Conservation (phyloP, 2,888 invertebrate genomes). For the Hirtodrosophila confusa region DNA sequence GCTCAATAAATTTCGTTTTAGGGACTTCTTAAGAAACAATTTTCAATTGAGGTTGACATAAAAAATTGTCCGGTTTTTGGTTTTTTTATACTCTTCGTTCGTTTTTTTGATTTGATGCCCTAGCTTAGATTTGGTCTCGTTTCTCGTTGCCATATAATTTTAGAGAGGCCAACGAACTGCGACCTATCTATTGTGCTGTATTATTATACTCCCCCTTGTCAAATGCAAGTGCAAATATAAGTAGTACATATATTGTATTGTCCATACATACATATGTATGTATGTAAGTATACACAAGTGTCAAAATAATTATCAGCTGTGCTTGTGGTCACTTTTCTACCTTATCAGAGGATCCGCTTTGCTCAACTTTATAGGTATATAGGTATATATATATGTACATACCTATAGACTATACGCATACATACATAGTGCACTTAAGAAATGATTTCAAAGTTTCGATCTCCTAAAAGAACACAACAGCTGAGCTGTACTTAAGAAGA, state of each 20-base stretch:
- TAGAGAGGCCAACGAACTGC: conserved; percentile 22
- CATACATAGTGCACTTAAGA: conserved; percentile 11
- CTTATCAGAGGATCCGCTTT: conserved; percentile 44
- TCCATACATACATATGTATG: neutral
- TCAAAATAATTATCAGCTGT: neutral
- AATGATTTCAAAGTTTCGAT: conserved; percentile 8
- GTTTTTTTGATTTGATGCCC: no score
- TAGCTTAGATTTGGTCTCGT: conserved; percentile 1
- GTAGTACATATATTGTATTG: neutral
- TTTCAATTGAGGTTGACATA: neutral
- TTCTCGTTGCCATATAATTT: neutral
- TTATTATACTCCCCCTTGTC: neutral
- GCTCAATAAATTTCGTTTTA: neutral
- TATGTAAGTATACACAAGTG: conserved; percentile 3
- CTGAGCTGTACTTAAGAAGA: neutral
- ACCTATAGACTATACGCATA: neutral
- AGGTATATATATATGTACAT: conserved; percentile 1
- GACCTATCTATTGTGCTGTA: neutral
- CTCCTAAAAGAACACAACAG: neutral
- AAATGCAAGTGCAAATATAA: neutral
- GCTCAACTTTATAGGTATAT: conserved; percentile 14
- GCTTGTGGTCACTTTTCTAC: conserved; percentile 29
- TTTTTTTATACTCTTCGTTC: no score
- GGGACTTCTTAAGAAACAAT: neutral
- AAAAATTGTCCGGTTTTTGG: neutral